Base-by-base conservation (phyloP, 2,888 invertebrate species). In the Drosophila colorata region DNA sequence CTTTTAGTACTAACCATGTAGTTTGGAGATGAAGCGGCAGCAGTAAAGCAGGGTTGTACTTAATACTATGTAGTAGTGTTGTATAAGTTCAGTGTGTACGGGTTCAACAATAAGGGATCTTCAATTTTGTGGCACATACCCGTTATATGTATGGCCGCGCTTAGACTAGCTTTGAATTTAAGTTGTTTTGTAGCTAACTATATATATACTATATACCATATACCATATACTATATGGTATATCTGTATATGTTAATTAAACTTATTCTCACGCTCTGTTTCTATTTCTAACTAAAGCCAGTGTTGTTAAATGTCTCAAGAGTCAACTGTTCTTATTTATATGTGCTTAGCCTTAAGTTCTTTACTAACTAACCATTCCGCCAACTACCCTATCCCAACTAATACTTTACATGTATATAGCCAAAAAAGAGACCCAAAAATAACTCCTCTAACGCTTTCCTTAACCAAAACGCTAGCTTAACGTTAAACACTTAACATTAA, bases 381-480 rank as follows among this genome's bases (percentile, higher is more conserved):
- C 51, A 51, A 33, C 57, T 11, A 41, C 16, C 16, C 18, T 23
- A 40, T 18, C 37, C 20, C 41, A 7, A 59, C 46, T 61, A 33
- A 38, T 58, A 23, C 16, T 59, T 11, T 63, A 60, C 46, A 60
- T 79, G 87, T 86, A 83, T 48, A 84, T 61, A 70, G 69, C 56
- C 51, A 69, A 81, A 60, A 60, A 47, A n/a, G 14, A 46, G 46
- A 48, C 20, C 4, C 11, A 23, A 55, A 53, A 33, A 13, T 23
- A 53, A 14, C 35, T 33, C 11, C 43, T 56, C 48, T 53, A 40
- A 81, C 60, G 82, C 87, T 87, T 87, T 82, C 68, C 76, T 69
- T 85, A 87, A 83, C 88, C 82, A 70, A 85, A 85, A 85, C 67
- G 69, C 87, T 84, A 87, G 81, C 61, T 48, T 87, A 69, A 86